These are phyloP conservation scores for Notolabrus celidotus DNA, from an alignment of 2,797 vertebrate genomes.

Conservation along the genomic window DNA sequence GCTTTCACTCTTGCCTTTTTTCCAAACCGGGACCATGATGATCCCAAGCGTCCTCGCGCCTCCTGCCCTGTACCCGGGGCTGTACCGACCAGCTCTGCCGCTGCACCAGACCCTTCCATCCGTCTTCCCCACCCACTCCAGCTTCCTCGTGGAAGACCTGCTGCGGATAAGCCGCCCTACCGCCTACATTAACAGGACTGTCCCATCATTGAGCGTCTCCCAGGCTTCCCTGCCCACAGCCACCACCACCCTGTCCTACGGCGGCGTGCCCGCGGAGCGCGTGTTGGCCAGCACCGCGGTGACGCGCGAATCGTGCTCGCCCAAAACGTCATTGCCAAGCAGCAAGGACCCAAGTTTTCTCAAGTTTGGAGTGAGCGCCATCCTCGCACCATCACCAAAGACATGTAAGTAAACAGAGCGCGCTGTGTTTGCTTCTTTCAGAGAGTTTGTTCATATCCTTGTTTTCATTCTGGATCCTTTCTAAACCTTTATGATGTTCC, in stretches of 20 bases:
- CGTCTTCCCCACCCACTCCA: conserved; percentile 88
- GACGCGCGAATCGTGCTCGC: conserved; percentile 84
- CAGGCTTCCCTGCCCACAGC: conserved; percentile 79
- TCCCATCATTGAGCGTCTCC: conserved; percentile 70
- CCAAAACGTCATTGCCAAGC: conserved; percentile 81
- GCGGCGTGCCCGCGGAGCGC: conserved; percentile 64
- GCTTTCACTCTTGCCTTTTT: conserved; percentile 34
- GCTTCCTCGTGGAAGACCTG: conserved; percentile 96
- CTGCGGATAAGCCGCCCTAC: conserved; percentile 92
- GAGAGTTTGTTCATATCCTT: too few relatives aligned
- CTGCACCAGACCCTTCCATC: conserved; percentile 90
- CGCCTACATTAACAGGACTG: conserved; percentile 85
- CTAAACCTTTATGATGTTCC: conserved; percentile 32
- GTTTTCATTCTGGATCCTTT: neutral
- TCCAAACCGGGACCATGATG: conserved; percentile 88
- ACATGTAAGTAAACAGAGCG: conserved; percentile 83
- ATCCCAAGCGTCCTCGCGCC: conserved; percentile 94
- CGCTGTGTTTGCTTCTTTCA: fast-evolving
- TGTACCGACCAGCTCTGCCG: conserved; percentile 91
- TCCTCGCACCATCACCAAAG: conserved; percentile 93
- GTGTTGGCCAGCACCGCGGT: conserved; percentile 48
- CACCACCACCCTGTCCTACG: conserved; percentile 79
- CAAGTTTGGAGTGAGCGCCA: conserved; percentile 97
- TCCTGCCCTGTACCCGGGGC: conserved; percentile 91
- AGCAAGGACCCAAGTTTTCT: conserved; percentile 89